Base-by-base conservation (phyloP, 2,888 invertebrate species). In the Drosophila parthenogenetica region DNA sequence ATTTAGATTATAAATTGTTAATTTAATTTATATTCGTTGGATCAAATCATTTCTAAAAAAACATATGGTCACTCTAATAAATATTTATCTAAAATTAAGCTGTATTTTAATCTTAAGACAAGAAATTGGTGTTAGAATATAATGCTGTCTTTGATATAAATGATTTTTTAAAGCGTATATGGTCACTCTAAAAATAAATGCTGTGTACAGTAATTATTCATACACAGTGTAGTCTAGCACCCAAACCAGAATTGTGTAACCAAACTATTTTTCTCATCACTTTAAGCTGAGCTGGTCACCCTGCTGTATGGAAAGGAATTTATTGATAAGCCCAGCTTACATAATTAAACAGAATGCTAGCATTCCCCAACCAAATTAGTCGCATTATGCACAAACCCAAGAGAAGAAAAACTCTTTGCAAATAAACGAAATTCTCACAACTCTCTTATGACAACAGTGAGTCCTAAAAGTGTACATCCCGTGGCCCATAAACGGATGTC, bases 401-500 rank as follows among this genome's bases (percentile, higher is more conserved):
- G 5, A 13, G 16, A 19, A 29, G 10, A 40, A 8, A 37, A 46
- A 57, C 14, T 53, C 17, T 39, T 7, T 7, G 14, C 16, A 42
- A 43, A 22, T 35, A 8, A n/a, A 43, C 17, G 40, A 67, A 64
- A 81, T 79, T 68, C 87, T 70, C 70, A 82, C 79, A 87, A 84
- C 75, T 87, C 88, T 89, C 82, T 87, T 85, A 87, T 83, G 89
- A 77, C 80, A 72, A 45, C 59, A 62, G 53, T 61, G 65, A 65
- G 65, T 40, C 65, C 57, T 69, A 85, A 71, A 74, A 57, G 35
- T 48, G 58, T 19, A 17, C 49, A 46, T 32, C 22, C 29, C 73
- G 45, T 32, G 48, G 16, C 8, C 90, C 78, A 74, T 88, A 85
- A 85, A 86, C 85, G 85, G 90, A 88, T 80, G 87, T 65, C 57